Evolutionary conservation across 1,140 invertebrate species (phyloP).

Genomic region (Drosophila carrolli): DNA sequence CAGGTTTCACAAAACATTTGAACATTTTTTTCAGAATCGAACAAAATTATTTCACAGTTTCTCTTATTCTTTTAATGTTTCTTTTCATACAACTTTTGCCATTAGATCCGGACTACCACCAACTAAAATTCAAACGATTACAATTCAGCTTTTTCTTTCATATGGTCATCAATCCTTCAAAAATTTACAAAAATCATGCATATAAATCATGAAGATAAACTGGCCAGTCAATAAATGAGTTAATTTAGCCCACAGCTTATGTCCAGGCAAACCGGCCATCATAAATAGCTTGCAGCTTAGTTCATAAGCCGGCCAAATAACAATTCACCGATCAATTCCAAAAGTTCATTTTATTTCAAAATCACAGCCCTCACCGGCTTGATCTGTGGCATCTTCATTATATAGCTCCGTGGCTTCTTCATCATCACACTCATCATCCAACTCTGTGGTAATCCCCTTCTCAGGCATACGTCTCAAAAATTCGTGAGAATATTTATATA

Average conservation of each 20-base stretch:
- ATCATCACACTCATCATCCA: neutral
- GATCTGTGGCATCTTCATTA: neutral
- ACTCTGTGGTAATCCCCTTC: conserved; percentile 1
- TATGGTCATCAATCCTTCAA: too few relatives aligned
- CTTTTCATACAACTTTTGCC: neutral
- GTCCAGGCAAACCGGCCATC: too few relatives aligned
- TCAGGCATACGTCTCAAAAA: conserved; percentile 8
- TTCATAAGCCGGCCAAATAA: conserved; percentile 11
- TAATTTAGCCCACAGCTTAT: conserved; percentile 2
- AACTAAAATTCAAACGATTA: too few relatives aligned
- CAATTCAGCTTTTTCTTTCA: too few relatives aligned
- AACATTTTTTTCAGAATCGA: neutral
- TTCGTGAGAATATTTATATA: conserved; percentile 7
- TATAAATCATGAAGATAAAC: too few relatives aligned
- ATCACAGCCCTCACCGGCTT: conserved; percentile 3
- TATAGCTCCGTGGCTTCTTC: too few relatives aligned
- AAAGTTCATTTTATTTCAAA: neutral
- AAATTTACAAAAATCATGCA: too few relatives aligned
- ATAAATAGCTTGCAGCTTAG: neutral
- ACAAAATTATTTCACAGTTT: neutral
- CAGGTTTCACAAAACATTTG: too few relatives aligned
- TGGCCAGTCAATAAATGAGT: neutral
- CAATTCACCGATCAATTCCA: neutral
- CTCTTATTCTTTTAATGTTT: neutral
- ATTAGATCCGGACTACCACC: neutral